Percentiles rank a stretch among this genome's conserved stretches.
Evolutionary conservation across 2,113 vertebrate genomes (phyloP).

Genomic region (Alectura lathami): DNA sequence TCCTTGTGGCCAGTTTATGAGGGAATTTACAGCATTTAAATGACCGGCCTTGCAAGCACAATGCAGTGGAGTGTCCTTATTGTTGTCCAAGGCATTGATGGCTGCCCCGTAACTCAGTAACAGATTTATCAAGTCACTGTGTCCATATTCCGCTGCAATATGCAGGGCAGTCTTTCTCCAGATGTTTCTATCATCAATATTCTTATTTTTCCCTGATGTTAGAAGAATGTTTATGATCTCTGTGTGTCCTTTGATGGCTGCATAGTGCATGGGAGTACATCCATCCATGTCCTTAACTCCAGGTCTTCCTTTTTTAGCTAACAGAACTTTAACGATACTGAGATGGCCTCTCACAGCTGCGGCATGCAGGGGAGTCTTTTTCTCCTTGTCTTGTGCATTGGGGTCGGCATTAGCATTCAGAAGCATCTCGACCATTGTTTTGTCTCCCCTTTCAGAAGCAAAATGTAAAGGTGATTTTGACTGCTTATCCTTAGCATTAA

Average conservation of each 20-base stretch:
- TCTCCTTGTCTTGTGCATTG: slow-evolving; percentile 75
- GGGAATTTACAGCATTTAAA: slow-evolving; percentile 40
- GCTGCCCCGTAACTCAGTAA: slow-evolving; percentile 71
- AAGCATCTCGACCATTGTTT: slow-evolving; percentile 69
- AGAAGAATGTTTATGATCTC: slow-evolving; percentile 60
- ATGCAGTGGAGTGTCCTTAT: slow-evolving; percentile 80
- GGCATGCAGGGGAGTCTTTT: slow-evolving; percentile 78
- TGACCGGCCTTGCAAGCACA: slow-evolving; percentile 75
- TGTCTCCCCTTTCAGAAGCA: slow-evolving; percentile 67
- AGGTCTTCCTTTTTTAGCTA: slow-evolving; percentile 70
- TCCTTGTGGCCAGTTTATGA: slow-evolving; percentile 68
- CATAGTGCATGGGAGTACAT: slow-evolving; percentile 77
- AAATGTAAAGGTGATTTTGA: slow-evolving; percentile 77
- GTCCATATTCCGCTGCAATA: slow-evolving; percentile 71
- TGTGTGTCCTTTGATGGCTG: slow-evolving; percentile 64
- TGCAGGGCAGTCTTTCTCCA: slow-evolving; percentile 81
- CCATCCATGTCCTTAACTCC: slow-evolving; percentile 81
- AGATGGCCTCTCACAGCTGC: slow-evolving; percentile 71
- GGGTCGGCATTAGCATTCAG: slow-evolving; percentile 70
- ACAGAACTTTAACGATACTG: slow-evolving; percentile 27
- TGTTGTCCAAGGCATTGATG: slow-evolving; percentile 76
- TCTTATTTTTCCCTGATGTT: slow-evolving; percentile 66
- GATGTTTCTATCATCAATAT: slow-evolving; percentile 74
- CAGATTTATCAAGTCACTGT: slow-evolving; percentile 55
- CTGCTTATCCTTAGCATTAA: slow-evolving; percentile 69